Conservation (phyloP, 2,113 vertebrate genomes). For the rabbit (Oryctolagus cuniculus) region mOryCun1.1 NC_091434.1:33118001-33118500, state of each 20-base stretch:
- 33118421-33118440: background rate
- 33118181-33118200: background rate
- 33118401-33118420: background rate
- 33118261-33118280: background rate
- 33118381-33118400: background rate
- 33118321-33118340: background rate
- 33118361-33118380: background rate
- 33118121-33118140: background rate
- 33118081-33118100: background rate
- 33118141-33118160: background rate
- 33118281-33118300: rapidly evolving
- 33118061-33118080: background rate
- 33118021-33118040: background rate
- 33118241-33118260: background rate
- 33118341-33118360: too few relatives aligned
- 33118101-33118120: background rate
- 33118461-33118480: background rate
- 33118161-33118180: background rate
- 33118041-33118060: background rate
- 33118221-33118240: rapidly evolving
- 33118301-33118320: background rate
- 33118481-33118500: background rate
- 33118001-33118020: background rate
- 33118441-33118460: background rate
- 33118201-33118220: background rate